Conservation (phyloP, 2,113 vertebrate genomes). For the Synchiropus splendidus region DNA sequence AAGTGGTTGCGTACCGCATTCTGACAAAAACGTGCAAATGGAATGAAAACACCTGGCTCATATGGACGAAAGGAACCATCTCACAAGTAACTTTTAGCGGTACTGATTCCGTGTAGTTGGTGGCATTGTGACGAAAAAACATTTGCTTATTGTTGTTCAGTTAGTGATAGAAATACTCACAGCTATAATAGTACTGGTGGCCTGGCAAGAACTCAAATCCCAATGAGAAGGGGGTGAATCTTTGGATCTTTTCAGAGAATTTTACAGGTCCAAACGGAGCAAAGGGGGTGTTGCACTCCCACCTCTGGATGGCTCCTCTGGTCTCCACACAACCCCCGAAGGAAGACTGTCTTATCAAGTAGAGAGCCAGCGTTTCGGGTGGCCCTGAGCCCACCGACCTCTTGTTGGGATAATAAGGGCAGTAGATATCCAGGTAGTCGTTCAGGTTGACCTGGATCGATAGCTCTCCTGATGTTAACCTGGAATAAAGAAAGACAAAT, state of each 20-base stretch:
- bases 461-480: conserved; percentile 81
- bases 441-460: conserved; percentile 87
- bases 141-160: too few relatives aligned
- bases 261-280: conserved; percentile 83
- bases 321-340: conserved; percentile 85
- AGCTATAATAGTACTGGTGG: conserved; percentile 92
- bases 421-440: conserved; percentile 97
- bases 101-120: too few relatives aligned
- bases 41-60: too few relatives aligned
- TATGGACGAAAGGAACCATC: too few relatives aligned
- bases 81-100: too few relatives aligned
- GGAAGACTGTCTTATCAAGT: conserved; percentile 79
- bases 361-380: conserved; percentile 83
- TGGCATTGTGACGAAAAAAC: too few relatives aligned
- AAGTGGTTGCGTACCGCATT: too few relatives aligned
- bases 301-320: conserved; percentile 82
- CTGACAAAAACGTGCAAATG: too few relatives aligned
- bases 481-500: conserved; percentile 39
- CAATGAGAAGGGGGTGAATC: conserved; percentile 94
- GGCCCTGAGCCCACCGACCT: conserved; percentile 25
- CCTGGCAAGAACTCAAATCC: conserved; percentile 93
- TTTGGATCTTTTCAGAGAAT: conserved; percentile 96
- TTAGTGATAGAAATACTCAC: conserved; percentile 77
- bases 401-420: conserved; percentile 74
- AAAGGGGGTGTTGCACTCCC: conserved; percentile 88